These are phyloP conservation scores for Dasysyrphus tricinctus DNA, from an alignment of 2,888 invertebrate genomes.

Conservation along the genomic window DNA sequence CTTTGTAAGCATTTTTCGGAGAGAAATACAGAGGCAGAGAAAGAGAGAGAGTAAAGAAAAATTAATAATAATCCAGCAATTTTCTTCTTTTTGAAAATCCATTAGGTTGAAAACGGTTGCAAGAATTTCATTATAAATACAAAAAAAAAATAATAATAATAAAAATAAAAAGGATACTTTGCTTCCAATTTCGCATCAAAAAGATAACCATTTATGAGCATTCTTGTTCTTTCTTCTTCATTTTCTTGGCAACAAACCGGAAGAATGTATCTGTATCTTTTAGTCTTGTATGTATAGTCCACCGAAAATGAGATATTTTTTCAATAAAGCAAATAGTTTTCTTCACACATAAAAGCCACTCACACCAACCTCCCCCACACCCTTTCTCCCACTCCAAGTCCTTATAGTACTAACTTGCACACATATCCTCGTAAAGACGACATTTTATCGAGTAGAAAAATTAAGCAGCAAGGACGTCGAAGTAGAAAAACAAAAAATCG, in stretches of 20 bases:
- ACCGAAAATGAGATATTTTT: slow-evolving; percentile 68
- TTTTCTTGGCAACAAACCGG: slow-evolving; percentile 32
- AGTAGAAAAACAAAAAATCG: neutral
- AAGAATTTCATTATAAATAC: slow-evolving; percentile 62
- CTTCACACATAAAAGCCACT: slow-evolving; percentile 20
- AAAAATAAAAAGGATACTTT: slow-evolving; percentile 31
- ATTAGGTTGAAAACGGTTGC: slow-evolving; percentile 34
- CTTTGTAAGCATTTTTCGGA: slow-evolving; percentile 45
- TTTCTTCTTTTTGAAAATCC: slow-evolving; percentile 46
- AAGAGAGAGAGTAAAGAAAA: neutral
- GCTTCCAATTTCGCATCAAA: slow-evolving; percentile 72
- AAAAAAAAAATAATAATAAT: slow-evolving; percentile 15
- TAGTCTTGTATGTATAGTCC: slow-evolving; percentile 37
- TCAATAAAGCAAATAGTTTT: slow-evolving; percentile 68
- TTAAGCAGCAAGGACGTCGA: slow-evolving; percentile 44
- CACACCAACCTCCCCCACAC: neutral
- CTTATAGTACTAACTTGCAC: slow-evolving; percentile 13
- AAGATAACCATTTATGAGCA: slow-evolving; percentile 71
- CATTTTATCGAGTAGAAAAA: slow-evolving; percentile 67
- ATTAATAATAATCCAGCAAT: slow-evolving; percentile 56
- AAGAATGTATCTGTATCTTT: slow-evolving; percentile 25
- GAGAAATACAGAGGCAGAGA: neutral
- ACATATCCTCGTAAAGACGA: slow-evolving; percentile 52
- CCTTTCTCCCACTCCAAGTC: neutral
- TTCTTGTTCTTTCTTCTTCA: slow-evolving; percentile 1